phyloP scores from a whole-genome alignment of 2,797 vertebrate species.

The Botia almorhae region DNA sequence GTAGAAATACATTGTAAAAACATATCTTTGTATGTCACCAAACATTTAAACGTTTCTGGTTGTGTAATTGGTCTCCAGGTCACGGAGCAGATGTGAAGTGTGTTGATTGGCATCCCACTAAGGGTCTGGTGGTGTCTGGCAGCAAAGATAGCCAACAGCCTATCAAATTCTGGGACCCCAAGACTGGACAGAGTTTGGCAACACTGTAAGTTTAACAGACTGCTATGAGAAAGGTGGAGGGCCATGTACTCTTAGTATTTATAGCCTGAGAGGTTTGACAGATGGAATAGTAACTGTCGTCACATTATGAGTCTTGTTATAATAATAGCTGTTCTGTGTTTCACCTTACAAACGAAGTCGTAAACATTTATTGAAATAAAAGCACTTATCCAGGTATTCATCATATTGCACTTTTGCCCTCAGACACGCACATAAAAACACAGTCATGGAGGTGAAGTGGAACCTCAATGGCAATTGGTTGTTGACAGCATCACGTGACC shows the following conservation, averaged over 20 bases:
- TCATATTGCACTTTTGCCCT: not conserved
- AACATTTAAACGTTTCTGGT: not conserved
- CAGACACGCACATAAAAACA: slow-evolving; percentile 98
- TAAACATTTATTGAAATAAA: no score
- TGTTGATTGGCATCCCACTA: slow-evolving; percentile 98
- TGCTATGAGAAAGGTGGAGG: not conserved
- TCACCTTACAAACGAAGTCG: not conserved
- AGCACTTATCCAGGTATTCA: no score
- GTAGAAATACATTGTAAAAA: not conserved
- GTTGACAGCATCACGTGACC: slow-evolving; percentile 95
- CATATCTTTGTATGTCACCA: not conserved
- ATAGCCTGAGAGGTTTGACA: no score
- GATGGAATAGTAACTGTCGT: no score
- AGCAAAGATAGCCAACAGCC: slow-evolving; percentile 99
- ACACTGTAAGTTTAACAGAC: slow-evolving; percentile 87
- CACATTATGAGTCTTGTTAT: not conserved
- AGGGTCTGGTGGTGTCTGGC: slow-evolving; percentile 96
- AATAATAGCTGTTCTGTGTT: not conserved
- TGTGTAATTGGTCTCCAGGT: slow-evolving; percentile 75
- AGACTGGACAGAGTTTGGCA: slow-evolving; percentile 97
- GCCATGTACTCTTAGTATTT: not conserved
- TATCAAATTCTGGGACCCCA: slow-evolving; percentile 99
- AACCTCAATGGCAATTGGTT: slow-evolving; percentile 99
- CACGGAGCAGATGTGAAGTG: slow-evolving; percentile 98
- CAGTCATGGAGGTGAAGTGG: slow-evolving; percentile 99